Evolutionary conservation across 2,888 invertebrate species (phyloP), one percentile per base, ranked within the genome.

Genomic region (Teleiodes luculella): DNA sequence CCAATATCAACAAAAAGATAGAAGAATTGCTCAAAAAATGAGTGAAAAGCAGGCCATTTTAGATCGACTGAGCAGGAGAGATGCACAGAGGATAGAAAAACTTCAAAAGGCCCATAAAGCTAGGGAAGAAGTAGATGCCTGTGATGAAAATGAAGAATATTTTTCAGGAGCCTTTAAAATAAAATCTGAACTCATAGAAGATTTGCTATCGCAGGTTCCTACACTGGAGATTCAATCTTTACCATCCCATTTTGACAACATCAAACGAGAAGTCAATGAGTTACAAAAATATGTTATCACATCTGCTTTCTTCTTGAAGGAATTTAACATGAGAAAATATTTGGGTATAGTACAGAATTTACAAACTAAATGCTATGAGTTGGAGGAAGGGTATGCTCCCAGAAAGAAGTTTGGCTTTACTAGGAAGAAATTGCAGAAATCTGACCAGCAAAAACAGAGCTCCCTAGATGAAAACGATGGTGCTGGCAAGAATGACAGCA

Each of bases 381-480:
- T 94, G 30, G 95, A 96, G 76, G 91, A 93, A 18, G 90, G 91
- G 55, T 88, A 96, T 62, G 78, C 96, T 53, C 97, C 97, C 1
- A 94, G 95, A 67, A 96, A 96, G 74, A 96, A 95, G 74, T 97
- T 97, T 86, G 95, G 95, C 0, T 97, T 97, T 69, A 95, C 94
- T 63, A 93, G 92, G 67, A 94, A 93, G 72, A 93, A 93, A 63
- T 78, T 91, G 52, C 85, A 90, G 1, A 90, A 90, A 57, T 86
- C 87, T 30, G 89, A 90, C 35, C 75, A 56, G 65, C 79, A 80
- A 20, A 84, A 84, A 53, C 80, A 81, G 55, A 66, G 65, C 58
- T 83, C 78, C 0, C 60, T 83, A 1, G 90, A 90, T 59, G 86
- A 83, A 37, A 71, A 68, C 46, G 89, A 90, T 59, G 72, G 82